Evolutionary conservation across 2,888 invertebrate genomes (phyloP).

Genomic region (Macrophya annulata): DNA sequence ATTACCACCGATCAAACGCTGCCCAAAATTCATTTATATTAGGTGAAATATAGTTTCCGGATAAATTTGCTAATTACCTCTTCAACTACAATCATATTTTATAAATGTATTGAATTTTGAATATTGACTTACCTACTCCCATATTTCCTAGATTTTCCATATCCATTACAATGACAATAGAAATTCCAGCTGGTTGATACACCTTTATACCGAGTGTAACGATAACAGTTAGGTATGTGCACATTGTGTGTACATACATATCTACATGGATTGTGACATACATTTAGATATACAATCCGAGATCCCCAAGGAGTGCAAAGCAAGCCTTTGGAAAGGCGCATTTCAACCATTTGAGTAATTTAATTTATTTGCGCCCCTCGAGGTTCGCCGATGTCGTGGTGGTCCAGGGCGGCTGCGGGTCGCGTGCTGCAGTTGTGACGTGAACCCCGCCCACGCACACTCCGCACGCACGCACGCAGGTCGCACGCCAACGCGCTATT

Average conservation of each 20-base stretch:
- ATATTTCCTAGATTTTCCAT: neutral
- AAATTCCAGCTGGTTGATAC: neutral
- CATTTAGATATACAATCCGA: neutral
- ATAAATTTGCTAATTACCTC: too few species aligned
- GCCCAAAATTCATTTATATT: neutral
- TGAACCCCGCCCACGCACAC: slow-evolving; percentile 64
- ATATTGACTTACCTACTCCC: neutral
- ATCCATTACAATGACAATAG: neutral
- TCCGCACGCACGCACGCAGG: slow-evolving; percentile 61
- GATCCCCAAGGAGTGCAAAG: slow-evolving; percentile 5
- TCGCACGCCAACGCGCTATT: slow-evolving; percentile 76
- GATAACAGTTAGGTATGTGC: neutral
- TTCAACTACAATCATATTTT: neutral
- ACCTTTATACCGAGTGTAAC: neutral
- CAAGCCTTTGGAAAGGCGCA: slow-evolving; percentile 17
- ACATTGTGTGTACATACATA: too few species aligned
- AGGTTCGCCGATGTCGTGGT: slow-evolving; percentile 37
- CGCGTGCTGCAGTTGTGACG: slow-evolving; percentile 66
- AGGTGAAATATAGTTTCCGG: neutral
- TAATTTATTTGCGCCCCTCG: slow-evolving; percentile 50
- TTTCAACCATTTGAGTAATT: slow-evolving; percentile 47
- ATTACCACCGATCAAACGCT: neutral
- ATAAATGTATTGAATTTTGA: neutral
- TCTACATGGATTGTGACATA: neutral
- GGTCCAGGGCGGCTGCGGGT: slow-evolving; percentile 56